Base-by-base conservation (phyloP, 2,888 invertebrate species). In the Poecilus cupreus region DNA sequence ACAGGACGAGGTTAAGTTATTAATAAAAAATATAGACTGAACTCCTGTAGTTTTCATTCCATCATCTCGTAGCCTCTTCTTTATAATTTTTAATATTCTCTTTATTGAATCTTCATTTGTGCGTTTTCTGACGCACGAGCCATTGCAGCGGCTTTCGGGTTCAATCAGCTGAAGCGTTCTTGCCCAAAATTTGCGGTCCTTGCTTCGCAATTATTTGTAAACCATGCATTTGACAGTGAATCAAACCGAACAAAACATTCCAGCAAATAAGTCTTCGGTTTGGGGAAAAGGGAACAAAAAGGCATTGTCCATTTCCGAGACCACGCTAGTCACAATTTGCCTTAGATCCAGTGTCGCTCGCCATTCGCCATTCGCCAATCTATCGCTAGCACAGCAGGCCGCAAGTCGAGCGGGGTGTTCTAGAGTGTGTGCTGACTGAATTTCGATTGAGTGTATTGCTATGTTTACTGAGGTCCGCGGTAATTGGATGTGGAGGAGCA, bases 401-500 rank as follows among this genome's bases (percentile, higher is more conserved):
- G 37, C 70, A 22, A 70, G 60, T 1, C n/a, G 60, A 60, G 18
- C 13, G 64, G 32, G 64, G 39, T 70, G 70, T 70, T n/a, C 11
- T 72, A 16, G 43, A 46, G 72, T 24, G 72, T 46, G 68, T 49
- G 79, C 18, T 18, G 68, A 79, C 79, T 79, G 68, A 79, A 79
- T 79, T 68, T 68, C 79, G 79, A 68, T 72, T 32, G 39, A 72
- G 80, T 74, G 32, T 46, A 80, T 80, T 72, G 26, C 74, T 32
- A 49, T 80, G 80, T 80, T 80, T 80, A 57, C 72, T 18, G 80
- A 80, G 57, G 64, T 57, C 37, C 37, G 57, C 32, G 46, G 80
- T 80, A 80, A 80, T 80, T 80, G 80, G 72, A 80, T 72, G 80
- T 72, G 80, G 72, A 80, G 72, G 37, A 49, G 80, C 80, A 80